Conservation (phyloP, 2,888 invertebrate species). For the Synanthedon tipuliformis region DNA sequence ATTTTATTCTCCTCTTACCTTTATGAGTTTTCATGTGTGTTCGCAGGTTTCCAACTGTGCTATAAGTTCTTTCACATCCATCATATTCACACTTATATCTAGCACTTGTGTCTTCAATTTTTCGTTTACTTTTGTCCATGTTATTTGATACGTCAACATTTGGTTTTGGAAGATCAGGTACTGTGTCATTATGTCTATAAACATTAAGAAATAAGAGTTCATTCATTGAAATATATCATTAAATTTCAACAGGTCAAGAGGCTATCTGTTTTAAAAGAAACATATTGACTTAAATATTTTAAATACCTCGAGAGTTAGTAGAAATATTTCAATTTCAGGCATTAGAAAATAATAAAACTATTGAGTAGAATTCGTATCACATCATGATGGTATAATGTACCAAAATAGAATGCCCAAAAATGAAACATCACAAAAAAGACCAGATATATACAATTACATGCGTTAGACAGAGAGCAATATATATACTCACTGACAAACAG, state of each 20-base stretch:
- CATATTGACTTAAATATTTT: not conserved
- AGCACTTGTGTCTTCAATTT: conserved; percentile 41
- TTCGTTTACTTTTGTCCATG: conserved; percentile 43
- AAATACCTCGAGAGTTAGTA: conserved; percentile 39
- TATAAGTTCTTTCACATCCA: conserved; percentile 89
- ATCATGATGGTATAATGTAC: conserved; percentile 64
- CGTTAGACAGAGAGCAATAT: conserved; percentile 42
- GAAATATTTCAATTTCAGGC: conserved; percentile 20
- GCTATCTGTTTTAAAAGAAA: not conserved
- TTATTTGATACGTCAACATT: conserved; percentile 14
- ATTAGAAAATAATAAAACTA: conserved; percentile 45
- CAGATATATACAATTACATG: conserved; percentile 26
- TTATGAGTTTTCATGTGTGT: conserved; percentile 97
- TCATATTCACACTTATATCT: conserved; percentile 90
- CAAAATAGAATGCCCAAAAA: conserved; percentile 69
- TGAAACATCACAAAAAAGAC: conserved; percentile 49
- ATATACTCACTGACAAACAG: conserved; percentile 56
- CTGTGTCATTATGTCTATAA: conserved; percentile 42
- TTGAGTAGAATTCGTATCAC: conserved; percentile 53
- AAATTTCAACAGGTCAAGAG: not conserved
- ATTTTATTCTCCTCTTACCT: conserved; percentile 68
- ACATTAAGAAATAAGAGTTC: not conserved
- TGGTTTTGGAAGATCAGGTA: conserved; percentile 11
- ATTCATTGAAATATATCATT: not conserved
- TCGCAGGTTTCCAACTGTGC: conserved; percentile 92